Base-by-base conservation (phyloP, 2,113 vertebrate species). In the Trematocara unimaculatum region DNA sequence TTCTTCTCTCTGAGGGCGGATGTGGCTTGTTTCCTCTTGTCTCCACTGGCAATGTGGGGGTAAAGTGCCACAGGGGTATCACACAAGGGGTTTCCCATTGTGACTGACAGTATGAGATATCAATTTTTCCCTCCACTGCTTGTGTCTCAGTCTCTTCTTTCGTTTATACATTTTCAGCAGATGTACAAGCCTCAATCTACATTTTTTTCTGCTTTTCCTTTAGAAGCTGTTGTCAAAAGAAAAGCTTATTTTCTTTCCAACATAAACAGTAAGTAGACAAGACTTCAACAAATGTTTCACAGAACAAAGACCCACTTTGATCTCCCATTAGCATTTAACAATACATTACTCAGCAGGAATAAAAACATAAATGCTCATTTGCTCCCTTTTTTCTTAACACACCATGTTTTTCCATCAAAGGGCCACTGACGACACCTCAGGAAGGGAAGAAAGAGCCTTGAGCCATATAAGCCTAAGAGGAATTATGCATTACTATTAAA, bases 1-100 rank as follows among this genome's bases (percentile, higher is more conserved):
- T 33, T 40, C 18, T 70, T 81, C 7, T 86, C 67, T 74, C 79
- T 51, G 49, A 82, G 81, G 89, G 14, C 53, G 26, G 17, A 87
- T 40, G 55, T 33, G 72, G 40, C 86, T 83, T 91, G 89, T 90
- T 88, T 87, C 58, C 79, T 86, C 86, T 91, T 88, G 89, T 88
- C 83, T 87, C 81, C 79, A 81, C 81, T 84, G 82, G 82, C 56
- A 55, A 14, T 35, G 58, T 53, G 29, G 79, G 58, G 89, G 87
- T 49, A 47, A 82, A 86, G 81, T 85, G 85, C 77, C 89, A 84
- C 89, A 23, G 18, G 56, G 83, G 54, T 85, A 85, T 88, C 82
- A 88, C 86, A 90, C 82, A 40, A 14, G 79, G 53, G 56, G 35
- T 81, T 88, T 90, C 31, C 72, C 67, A 79, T 82, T 87, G 84